phyloP scores from a whole-genome alignment of 2,888 invertebrate genomes.

The Dione juno region DNA sequence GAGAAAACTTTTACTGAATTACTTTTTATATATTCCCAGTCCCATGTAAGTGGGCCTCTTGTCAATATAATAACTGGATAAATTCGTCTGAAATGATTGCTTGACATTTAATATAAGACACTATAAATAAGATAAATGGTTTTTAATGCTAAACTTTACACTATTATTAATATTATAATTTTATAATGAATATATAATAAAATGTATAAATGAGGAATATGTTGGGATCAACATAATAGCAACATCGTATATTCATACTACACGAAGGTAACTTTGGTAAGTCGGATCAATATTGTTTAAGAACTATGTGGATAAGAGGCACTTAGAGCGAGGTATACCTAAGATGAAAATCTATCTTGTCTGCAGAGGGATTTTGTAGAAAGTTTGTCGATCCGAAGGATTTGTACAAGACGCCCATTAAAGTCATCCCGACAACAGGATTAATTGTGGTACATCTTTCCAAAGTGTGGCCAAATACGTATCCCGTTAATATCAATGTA shows the following conservation, averaged over 20 bases:
- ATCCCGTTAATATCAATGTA: slow-evolving; percentile 65
- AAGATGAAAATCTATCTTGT: slow-evolving; percentile 73
- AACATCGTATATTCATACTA: slow-evolving; percentile 10
- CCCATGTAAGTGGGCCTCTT: slow-evolving; percentile 77
- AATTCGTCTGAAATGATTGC: slow-evolving; percentile 66
- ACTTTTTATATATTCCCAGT: slow-evolving; percentile 79
- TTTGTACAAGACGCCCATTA: slow-evolving; percentile 71
- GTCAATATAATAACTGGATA: slow-evolving; percentile 80
- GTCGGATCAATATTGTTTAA: slow-evolving; percentile 30
- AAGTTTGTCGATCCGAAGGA: slow-evolving; percentile 65
- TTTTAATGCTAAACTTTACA: background rate
- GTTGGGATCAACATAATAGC: background rate
- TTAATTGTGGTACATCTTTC: slow-evolving; percentile 73
- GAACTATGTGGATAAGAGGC: slow-evolving; percentile 14
- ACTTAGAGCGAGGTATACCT: slow-evolving; percentile 56
- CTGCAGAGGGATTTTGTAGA: slow-evolving; percentile 63
- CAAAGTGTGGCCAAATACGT: slow-evolving; percentile 70
- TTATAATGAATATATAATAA: background rate
- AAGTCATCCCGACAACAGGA: slow-evolving; percentile 75
- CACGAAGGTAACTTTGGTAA: slow-evolving; percentile 18
- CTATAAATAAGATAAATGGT: background rate
- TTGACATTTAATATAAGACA: background rate
- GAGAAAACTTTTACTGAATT: slow-evolving; percentile 78
- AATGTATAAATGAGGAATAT: background rate
- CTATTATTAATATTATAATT: background rate